Evolutionary conservation across 1,140 invertebrate genomes (phyloP).

Genomic region (Mycetomoellerius zeteki): DNA sequence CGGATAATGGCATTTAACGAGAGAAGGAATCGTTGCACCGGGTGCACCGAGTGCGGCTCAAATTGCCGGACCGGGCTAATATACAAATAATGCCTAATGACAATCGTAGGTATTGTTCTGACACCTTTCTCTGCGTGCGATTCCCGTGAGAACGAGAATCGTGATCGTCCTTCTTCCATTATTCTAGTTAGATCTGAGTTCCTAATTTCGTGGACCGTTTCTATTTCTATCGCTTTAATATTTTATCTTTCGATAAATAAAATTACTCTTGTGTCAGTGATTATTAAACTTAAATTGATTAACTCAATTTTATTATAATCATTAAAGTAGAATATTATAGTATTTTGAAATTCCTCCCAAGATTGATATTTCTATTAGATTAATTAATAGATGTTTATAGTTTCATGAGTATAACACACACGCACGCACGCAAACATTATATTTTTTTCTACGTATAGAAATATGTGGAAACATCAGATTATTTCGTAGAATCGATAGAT

Average conservation of each 20-base stretch:
- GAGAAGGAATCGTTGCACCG: constrained; percentile 74
- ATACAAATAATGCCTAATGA: constrained; percentile 80
- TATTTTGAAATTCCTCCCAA: background rate
- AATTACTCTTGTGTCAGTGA: background rate
- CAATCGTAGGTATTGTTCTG: constrained; percentile 81
- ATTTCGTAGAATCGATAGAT: constrained; percentile 5
- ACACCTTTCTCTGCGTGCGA: constrained; percentile 75
- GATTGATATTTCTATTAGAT: constrained; percentile 7
- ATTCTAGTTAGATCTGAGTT: background rate
- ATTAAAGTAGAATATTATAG: background rate
- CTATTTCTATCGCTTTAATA: background rate
- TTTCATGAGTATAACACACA: background rate
- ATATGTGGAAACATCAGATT: background rate
- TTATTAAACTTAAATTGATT: constrained; percentile 5
- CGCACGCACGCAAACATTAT: too few relatives aligned
- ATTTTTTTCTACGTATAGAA: background rate
- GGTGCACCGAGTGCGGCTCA: constrained; percentile 74
- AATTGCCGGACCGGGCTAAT: constrained; percentile 83
- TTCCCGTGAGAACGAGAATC: constrained; percentile 80
- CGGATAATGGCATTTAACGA: constrained; percentile 85
- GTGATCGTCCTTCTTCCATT: constrained; percentile 27
- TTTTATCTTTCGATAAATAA: constrained; percentile 1
- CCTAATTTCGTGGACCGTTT: background rate
- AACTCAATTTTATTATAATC: background rate
- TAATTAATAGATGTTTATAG: constrained; percentile 1